phyloP scores from a whole-genome alignment of 2,888 invertebrate species.

The Metacarcinus magister region DNA sequence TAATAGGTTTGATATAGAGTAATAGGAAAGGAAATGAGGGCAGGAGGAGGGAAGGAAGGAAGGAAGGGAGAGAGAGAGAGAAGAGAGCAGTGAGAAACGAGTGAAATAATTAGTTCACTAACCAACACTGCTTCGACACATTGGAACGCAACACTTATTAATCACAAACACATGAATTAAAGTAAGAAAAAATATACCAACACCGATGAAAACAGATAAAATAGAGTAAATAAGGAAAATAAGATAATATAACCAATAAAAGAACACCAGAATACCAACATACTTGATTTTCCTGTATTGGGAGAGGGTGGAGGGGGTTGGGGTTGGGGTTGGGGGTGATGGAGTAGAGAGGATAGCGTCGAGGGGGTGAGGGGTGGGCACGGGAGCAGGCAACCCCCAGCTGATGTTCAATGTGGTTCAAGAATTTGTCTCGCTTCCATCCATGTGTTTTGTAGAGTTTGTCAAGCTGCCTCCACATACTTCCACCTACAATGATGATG shows the following conservation, averaged over 20 bases:
- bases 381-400: slow-evolving; percentile 12
- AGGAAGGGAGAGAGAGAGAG: background rate
- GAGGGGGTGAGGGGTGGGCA: background rate
- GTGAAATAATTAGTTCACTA: background rate
- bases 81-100: background rate
- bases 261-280: no score
- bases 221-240: no score
- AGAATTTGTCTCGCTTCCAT: background rate
- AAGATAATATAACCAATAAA: no score
- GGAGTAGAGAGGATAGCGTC: background rate
- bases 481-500: background rate
- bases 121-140: background rate
- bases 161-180: background rate
- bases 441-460: background rate
- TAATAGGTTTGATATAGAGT: background rate
- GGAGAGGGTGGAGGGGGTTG: background rate
- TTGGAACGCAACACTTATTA: background rate
- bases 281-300: no score
- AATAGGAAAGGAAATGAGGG: background rate
- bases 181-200: background rate
- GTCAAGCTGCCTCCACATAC: background rate
- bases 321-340: background rate
- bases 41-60: background rate
- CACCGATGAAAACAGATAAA: background rate
- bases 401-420: background rate